These are phyloP conservation scores for Epicauta chinensis DNA, from an alignment of 1,140 invertebrate genomes.

Conservation along the genomic window DNA sequence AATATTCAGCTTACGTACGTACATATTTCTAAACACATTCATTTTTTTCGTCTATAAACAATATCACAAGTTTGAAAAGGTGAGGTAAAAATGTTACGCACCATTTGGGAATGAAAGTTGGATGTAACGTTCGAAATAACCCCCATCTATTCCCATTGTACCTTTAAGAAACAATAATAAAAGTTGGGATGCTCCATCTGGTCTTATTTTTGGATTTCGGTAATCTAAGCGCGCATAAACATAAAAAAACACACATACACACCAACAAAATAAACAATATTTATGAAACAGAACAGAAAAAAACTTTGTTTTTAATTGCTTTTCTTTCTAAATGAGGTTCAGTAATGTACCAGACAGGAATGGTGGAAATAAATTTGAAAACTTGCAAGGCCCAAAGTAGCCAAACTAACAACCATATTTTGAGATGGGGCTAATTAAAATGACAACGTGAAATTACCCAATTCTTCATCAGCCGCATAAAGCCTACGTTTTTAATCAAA, in stretches of 20 bases:
- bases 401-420: too few relatives aligned
- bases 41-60: not conserved
- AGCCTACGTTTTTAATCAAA: too few relatives aligned
- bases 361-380: too few relatives aligned
- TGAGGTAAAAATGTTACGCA: slow-evolving; percentile 12
- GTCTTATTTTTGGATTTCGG: not conserved
- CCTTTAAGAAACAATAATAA: slow-evolving; percentile 11
- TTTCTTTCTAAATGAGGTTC: slow-evolving; percentile 5
- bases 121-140: slow-evolving; percentile 8
- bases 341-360: too few relatives aligned
- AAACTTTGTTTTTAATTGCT: not conserved
- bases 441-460: too few relatives aligned
- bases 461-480: too few relatives aligned
- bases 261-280: not conserved
- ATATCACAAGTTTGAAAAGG: slow-evolving; percentile 11
- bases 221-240: not conserved
- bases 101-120: slow-evolving; percentile 15
- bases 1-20: too few relatives aligned
- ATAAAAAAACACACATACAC: not conserved
- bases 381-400: too few relatives aligned
- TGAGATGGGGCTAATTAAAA: too few relatives aligned
- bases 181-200: not conserved
- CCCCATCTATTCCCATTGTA: slow-evolving; percentile 1
- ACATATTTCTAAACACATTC: too few relatives aligned
- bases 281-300: not conserved